Evolutionary conservation across 2,888 invertebrate species (phyloP).

Genomic region (Thysanoteuthis rhombus): DNA sequence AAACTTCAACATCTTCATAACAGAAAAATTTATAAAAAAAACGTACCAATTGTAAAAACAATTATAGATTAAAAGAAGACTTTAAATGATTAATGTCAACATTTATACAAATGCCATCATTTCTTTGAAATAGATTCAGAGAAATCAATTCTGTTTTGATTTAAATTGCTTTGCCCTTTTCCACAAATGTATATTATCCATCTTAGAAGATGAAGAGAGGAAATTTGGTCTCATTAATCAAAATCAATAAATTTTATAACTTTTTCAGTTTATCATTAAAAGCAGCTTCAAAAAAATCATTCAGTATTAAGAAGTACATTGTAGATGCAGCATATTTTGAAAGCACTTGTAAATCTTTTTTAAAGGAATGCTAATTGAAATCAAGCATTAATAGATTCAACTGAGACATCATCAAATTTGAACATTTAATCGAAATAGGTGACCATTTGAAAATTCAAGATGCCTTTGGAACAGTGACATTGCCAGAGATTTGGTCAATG

Average conservation of each 20-base stretch:
- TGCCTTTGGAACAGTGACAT: no score
- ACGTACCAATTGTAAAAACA: no score
- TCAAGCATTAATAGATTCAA: background rate
- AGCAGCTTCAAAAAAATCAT: background rate
- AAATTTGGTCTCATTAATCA: background rate
- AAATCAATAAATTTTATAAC: background rate
- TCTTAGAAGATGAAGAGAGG: background rate
- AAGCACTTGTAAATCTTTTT: background rate
- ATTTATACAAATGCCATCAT: background rate
- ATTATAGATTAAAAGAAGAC: no score
- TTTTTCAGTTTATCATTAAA: background rate
- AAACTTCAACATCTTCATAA: no score
- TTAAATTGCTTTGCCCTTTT: slow-evolving; percentile 12
- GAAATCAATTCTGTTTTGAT: background rate
- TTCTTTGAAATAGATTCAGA: background rate
- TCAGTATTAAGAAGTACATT: background rate
- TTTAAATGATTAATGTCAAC: background rate
- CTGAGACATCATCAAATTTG: background rate
- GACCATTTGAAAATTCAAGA: background rate
- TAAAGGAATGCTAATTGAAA: background rate
- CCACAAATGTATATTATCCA: background rate
- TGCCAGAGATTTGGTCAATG: no score
- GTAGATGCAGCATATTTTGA: background rate
- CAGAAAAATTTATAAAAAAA: no score
- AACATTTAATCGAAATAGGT: background rate